A percentile compares a stretch with the other conserved stretches of the same genome.
Conservation (phyloP, 92 coral and sea anemone genomes). For the Plumapathes pennacea region DNA sequence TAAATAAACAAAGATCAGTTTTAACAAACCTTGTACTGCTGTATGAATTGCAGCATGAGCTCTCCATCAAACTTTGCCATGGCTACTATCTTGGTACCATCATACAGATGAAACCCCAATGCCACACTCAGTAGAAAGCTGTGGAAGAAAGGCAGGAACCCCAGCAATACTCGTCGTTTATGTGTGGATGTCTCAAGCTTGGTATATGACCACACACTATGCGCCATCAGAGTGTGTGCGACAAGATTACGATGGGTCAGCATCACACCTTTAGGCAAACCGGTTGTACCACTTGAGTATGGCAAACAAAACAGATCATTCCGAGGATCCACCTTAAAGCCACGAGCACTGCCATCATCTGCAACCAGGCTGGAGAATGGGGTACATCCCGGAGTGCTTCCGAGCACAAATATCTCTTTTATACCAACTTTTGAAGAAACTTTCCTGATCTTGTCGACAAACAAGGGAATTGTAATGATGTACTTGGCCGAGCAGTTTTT, state of each 20-base stretch:
- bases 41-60: conserved; percentile 47
- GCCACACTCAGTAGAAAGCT: conserved; percentile 54
- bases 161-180: conserved; percentile 22
- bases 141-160: conserved; percentile 76
- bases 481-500: conserved; percentile 64
- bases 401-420: conserved; percentile 60
- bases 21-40: conserved; percentile 57
- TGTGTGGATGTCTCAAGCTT: not conserved
- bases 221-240: conserved; percentile 14
- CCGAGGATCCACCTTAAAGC: no score
- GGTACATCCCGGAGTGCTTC: conserved; percentile 64
- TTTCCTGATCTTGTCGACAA: conserved; percentile 59
- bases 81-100: conserved; percentile 66
- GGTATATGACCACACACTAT: not conserved
- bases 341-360: conserved; percentile 71
- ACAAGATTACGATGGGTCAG: conserved; percentile 71
- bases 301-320: conserved; percentile 62
- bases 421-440: conserved; percentile 63
- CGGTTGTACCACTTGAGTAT: conserved; percentile 92
- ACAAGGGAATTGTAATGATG: conserved; percentile 64
- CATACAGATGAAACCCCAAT: conserved; percentile 24
- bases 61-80: conserved; percentile 79
- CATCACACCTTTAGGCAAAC: conserved; percentile 89
- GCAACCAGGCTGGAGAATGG: conserved; percentile 51
- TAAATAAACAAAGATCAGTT: no score